Percentiles rank a stretch among this genome's conserved stretches.
phyloP scores from a whole-genome alignment of 2,797 vertebrate genomes.

The Tapera naevia region DNA sequence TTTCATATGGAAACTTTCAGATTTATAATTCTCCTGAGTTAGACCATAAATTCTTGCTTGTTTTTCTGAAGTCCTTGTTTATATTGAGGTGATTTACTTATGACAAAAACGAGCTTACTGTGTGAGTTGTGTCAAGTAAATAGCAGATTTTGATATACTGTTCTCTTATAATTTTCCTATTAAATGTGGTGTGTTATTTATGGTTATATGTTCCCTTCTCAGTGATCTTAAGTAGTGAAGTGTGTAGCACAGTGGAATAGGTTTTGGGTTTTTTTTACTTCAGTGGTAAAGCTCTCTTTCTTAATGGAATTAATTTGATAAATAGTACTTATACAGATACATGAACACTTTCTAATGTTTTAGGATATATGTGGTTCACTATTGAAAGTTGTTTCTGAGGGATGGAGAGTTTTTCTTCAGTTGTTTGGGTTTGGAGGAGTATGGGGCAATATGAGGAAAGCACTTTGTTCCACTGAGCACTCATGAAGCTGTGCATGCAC shows the following conservation, averaged over 20 bases:
- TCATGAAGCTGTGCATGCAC: background rate
- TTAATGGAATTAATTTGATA: background rate
- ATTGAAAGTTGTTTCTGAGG: background rate
- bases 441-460: background rate
- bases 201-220: constrained; percentile 25
- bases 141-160: constrained; percentile 43
- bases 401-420: background rate
- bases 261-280: constrained; percentile 5
- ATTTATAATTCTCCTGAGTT: constrained; percentile 64
- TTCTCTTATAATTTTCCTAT: constrained; percentile 48
- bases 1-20: constrained; percentile 45
- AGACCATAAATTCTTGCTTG: constrained; percentile 62
- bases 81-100: constrained; percentile 64
- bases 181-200: constrained; percentile 57
- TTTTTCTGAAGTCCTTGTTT: constrained; percentile 62
- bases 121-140: constrained; percentile 43
- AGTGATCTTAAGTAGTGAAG: constrained; percentile 43
- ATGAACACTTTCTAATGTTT: background rate
- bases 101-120: constrained; percentile 53
- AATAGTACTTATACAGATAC: background rate
- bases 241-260: background rate
- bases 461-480: background rate
- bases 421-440: background rate
- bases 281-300: background rate
- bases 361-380: background rate